Conservation (phyloP, 2,888 invertebrate genomes). For the Anoncus sp. region DNA sequence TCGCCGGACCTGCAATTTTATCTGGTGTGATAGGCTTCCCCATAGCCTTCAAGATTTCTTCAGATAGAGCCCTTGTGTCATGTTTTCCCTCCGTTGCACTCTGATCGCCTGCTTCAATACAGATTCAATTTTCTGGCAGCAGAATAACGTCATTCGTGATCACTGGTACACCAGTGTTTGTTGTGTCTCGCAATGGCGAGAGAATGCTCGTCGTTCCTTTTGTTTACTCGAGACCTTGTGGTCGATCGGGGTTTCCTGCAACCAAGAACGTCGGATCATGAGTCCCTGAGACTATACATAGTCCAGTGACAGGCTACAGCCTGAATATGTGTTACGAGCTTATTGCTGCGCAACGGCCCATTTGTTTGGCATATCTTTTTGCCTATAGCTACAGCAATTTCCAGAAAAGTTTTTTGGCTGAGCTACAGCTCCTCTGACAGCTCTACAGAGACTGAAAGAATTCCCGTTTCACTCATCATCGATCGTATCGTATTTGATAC, state of each 20-base stretch:
- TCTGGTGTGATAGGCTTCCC: conserved; percentile 36
- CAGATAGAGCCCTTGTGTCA: conserved; percentile 18
- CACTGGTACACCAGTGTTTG: conserved; percentile 38
- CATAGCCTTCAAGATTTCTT: conserved; percentile 47
- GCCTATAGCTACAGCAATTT: conserved; percentile 25
- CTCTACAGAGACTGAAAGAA: conserved; percentile 46
- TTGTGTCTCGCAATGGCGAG: conserved; percentile 27
- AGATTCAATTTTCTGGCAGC: conserved; percentile 25
- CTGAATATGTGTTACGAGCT: conserved; percentile 13
- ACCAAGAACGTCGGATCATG: conserved; percentile 34
- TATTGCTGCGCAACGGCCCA: conserved; percentile 28
- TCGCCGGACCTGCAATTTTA: conserved; percentile 25
- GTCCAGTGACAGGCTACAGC: conserved; percentile 37
- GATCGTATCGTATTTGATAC: conserved; percentile 32
- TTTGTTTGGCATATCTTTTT: conserved; percentile 44
- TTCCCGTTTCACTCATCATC: conserved; percentile 36
- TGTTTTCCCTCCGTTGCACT: conserved; percentile 38
- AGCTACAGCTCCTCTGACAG: conserved; percentile 39
- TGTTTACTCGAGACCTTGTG: conserved; percentile 36
- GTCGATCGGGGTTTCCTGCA: conserved; percentile 37
- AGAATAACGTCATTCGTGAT: conserved; percentile 34
- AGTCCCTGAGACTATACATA: conserved; percentile 45
- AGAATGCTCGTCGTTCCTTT: conserved; percentile 22
- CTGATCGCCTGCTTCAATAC: conserved; percentile 22
- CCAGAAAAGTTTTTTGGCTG: conserved; percentile 36